phyloP scores from a whole-genome alignment of 2,113 vertebrate genomes.

The Colossoma macropomum region DNA sequence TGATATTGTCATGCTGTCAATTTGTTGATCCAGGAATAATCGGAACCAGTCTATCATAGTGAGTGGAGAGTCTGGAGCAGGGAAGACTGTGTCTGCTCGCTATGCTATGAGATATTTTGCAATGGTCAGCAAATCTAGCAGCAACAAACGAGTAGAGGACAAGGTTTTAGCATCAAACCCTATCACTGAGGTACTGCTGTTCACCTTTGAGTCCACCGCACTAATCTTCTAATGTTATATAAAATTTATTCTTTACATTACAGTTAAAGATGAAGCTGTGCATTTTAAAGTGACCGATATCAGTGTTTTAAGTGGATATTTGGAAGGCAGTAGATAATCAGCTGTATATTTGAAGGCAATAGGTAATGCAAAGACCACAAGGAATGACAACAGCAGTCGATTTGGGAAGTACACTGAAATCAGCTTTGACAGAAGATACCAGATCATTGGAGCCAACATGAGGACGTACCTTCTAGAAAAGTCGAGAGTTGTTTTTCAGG shows the following conservation, averaged over 20 bases:
- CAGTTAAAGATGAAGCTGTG: neutral
- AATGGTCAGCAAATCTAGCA: slow-evolving; percentile 93
- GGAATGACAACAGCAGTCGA: slow-evolving; percentile 97
- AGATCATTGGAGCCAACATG: slow-evolving; percentile 97
- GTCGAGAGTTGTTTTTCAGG: slow-evolving; percentile 97
- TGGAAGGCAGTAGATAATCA: neutral
- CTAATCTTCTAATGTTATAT: neutral
- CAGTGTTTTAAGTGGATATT: neutral
- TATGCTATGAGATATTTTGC: slow-evolving; percentile 98
- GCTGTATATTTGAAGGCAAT: slow-evolving; percentile 81
- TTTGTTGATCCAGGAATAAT: slow-evolving; percentile 80
- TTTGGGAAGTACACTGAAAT: slow-evolving; percentile 99
- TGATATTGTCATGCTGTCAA: neutral
- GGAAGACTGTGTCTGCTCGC: slow-evolving; percentile 95
- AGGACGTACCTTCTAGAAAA: slow-evolving; percentile 97
- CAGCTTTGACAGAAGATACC: slow-evolving; percentile 88
- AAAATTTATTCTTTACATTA: neutral
- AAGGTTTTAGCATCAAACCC: slow-evolving; percentile 96
- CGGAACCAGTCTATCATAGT: slow-evolving; percentile 97
- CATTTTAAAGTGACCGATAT: no score
- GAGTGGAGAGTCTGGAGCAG: slow-evolving; percentile 96
- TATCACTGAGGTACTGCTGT: slow-evolving; percentile 86
- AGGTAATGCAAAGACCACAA: slow-evolving; percentile 96
- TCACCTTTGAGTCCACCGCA: neutral
- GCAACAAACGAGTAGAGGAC: slow-evolving; percentile 88